A percentile compares a stretch with the other conserved stretches of the same genome.
These are phyloP conservation scores for Ptychoptera contaminata DNA, from an alignment of 2,888 invertebrate species.

Conservation along the genomic window DNA sequence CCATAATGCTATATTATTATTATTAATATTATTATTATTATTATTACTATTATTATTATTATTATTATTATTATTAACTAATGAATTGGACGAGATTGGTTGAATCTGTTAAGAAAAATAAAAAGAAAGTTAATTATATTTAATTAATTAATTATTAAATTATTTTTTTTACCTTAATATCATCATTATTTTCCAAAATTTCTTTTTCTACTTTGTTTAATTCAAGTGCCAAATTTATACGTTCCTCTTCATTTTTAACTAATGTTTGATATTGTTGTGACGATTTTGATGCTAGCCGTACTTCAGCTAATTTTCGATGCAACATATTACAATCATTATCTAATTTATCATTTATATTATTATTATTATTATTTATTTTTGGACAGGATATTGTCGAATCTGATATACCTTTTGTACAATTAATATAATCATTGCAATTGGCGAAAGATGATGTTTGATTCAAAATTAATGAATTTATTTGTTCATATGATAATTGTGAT, in stretches of 20 bases:
- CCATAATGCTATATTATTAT: neutral
- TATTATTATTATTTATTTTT: neutral
- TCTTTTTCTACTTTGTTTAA: neutral
- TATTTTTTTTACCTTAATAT: neutral
- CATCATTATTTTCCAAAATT: neutral
- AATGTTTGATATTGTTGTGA: neutral
- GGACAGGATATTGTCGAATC: neutral
- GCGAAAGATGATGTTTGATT: neutral
- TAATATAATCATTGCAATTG: neutral
- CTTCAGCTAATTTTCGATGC: neutral
- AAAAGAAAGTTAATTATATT: neutral
- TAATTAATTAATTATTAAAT: neutral
- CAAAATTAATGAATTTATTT: too few species aligned
- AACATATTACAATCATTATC: neutral
- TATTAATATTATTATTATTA: too few species aligned
- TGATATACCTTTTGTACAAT: neutral
- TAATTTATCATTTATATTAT: neutral
- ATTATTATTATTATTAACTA: too few species aligned
- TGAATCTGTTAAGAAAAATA: neutral
- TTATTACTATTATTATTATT: too few species aligned
- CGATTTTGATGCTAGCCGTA: neutral
- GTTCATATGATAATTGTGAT: too few species aligned
- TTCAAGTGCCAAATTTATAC: neutral
- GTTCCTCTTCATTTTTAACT: neutral
- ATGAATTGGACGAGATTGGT: neutral